Percentiles rank a stretch among this genome's conserved stretches.
phyloP scores from a whole-genome alignment of 53 echinoderm and acorn worm genomes.

The Pentamera pediparva region DNA sequence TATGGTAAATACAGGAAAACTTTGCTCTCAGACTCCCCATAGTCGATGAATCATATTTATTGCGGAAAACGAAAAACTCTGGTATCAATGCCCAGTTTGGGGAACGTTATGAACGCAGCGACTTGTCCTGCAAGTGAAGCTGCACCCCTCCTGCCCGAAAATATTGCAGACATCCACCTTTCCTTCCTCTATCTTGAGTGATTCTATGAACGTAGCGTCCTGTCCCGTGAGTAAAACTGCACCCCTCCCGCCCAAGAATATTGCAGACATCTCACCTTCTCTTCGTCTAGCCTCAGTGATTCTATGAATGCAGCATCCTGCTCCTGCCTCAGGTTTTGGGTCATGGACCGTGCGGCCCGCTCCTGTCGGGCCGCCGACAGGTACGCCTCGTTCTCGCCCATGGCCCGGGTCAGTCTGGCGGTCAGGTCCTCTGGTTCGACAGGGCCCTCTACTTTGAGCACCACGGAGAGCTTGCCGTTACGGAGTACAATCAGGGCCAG shows the following conservation, averaged over 20 bases:
- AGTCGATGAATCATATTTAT: no score
- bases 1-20: no score
- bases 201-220: neutral
- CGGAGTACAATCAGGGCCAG: slow-evolving; percentile 81
- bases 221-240: neutral
- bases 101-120: neutral
- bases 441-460: slow-evolving; percentile 87
- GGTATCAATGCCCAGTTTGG: no score
- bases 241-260: neutral
- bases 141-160: neutral
- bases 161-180: no score
- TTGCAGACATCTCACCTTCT: slow-evolving; percentile 50
- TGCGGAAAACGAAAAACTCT: no score
- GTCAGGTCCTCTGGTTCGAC: slow-evolving; percentile 60
- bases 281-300: slow-evolving; percentile 78
- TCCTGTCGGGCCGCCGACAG: slow-evolving; percentile 69
- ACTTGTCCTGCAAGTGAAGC: neutral
- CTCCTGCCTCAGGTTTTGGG: slow-evolving; percentile 74
- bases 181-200: no score
- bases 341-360: slow-evolving; percentile 53
- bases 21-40: no score
- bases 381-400: slow-evolving; percentile 75
- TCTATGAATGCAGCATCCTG: slow-evolving; percentile 84
- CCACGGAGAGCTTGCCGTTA: slow-evolving; percentile 88
- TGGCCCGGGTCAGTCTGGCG: slow-evolving; percentile 56